Evolutionary conservation across 2,888 invertebrate genomes (phyloP).

Genomic region (Colletes collaris): DNA sequence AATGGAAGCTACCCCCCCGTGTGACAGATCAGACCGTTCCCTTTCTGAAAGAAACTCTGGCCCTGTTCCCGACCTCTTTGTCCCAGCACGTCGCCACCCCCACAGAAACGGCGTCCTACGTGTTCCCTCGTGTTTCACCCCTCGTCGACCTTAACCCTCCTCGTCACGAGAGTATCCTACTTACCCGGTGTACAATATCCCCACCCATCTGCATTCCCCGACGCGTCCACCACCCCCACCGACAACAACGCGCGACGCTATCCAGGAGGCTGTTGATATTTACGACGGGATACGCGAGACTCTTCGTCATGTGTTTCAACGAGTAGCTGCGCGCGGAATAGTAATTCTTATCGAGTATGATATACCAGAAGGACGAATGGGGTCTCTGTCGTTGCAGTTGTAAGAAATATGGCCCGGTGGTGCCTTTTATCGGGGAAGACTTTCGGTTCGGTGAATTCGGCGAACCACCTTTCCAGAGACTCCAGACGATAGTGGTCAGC

Average conservation of each 20-base stretch:
- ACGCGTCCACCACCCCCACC: background rate
- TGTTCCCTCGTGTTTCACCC: background rate
- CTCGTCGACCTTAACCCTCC: conserved; percentile 10
- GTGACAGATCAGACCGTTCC: conserved; percentile 26
- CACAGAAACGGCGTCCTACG: background rate
- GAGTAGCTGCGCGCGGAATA: conserved; percentile 25
- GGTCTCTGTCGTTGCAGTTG: conserved; percentile 1
- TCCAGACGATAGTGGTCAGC: conserved; percentile 29
- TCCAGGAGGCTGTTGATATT: conserved; percentile 27
- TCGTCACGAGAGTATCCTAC: conserved; percentile 13
- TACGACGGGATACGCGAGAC: conserved; percentile 20
- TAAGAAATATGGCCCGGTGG: conserved; percentile 20
- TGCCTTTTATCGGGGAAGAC: conserved; percentile 32
- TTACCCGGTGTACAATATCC: conserved; percentile 1
- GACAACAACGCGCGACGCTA: background rate
- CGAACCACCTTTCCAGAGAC: conserved; percentile 3
- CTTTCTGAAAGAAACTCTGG: conserved; percentile 9
- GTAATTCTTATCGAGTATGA: conserved; percentile 35
- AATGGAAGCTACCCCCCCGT: conserved; percentile 14
- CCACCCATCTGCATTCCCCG: background rate
- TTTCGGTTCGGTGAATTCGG: conserved; percentile 39
- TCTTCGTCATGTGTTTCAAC: conserved; percentile 38
- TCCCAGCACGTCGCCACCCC: conserved; percentile 1
- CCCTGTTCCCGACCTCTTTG: conserved; percentile 14
- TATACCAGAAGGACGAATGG: conserved; percentile 44